Base-by-base conservation (phyloP, 2,797 vertebrate genomes). In the Coracias cyanogaster region DNA sequence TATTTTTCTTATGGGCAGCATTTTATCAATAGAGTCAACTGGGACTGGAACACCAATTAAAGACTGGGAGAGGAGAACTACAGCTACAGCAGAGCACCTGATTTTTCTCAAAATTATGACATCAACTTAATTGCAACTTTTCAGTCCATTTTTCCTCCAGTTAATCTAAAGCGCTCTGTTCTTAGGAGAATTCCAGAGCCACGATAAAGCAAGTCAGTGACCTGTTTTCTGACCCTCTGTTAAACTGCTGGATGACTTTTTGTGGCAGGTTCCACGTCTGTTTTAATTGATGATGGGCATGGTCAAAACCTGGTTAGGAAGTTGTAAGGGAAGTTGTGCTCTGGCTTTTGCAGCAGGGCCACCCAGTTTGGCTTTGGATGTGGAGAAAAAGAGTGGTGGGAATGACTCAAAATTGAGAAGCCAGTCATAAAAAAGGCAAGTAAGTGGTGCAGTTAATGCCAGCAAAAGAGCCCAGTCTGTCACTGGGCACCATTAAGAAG, bases 81-180 rank as follows among this genome's bases (percentile, higher is more conserved):
- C 82, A 86, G 84, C 81, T 72, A 22, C 4, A 80, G 51, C 49
- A 64, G 57, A 94, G 58, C 82, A 85, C 72, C 69, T 77, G 45
- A 12, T 41, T 64, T 51, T n/a, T 78, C 65, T 46, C 35, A 81
- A n/a, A 93, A 81, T 93, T 78, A 94, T 78, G 74, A 88, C 87
- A 88, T 88, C 79, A 81, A 51, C 82, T 94, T 94, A 83, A 94
- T 88, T 90, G 90, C 69, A 90, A 88, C 80, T 90, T 96, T 93
- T 65, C 82, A 57, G 83, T 71, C 87, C 65, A 58, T 95, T 90
- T 80, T 16, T 1, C 25, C 77, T 52, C 85, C 82, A 91, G 31
- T 91, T 95, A 93, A 96, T 87, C 89, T 57, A 14, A 90, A 95
- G 37, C 72, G 52, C 77, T 95, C 45, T 81, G 1, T 86, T 83